A percentile compares a stretch with the other conserved stretches of the same genome.
phyloP scores from a whole-genome alignment of 2,797 vertebrate genomes.

The Anguilla pacifica region DNA sequence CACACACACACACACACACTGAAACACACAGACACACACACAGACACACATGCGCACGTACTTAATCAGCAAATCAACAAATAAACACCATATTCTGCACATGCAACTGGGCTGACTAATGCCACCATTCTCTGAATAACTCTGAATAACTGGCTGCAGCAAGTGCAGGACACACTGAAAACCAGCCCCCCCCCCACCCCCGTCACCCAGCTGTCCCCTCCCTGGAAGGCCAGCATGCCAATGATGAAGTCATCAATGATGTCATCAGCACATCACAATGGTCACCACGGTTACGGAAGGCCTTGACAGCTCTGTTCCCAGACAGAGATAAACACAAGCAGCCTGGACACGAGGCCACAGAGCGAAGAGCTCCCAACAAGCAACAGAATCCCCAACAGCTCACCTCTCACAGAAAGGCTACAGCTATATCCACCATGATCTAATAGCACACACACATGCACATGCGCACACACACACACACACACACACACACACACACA shows the following conservation, averaged over 20 bases:
- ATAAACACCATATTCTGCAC: background rate
- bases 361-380: background rate
- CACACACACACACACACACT: background rate
- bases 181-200: background rate
- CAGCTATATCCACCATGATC: background rate
- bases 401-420: background rate
- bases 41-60: background rate
- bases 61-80: background rate
- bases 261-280: conserved; percentile 7
- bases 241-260: background rate
- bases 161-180: background rate
- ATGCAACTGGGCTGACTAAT: background rate
- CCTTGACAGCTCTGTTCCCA: background rate
- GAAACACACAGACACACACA: conserved; percentile 18
- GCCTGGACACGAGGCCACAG: background rate
- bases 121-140: no score
- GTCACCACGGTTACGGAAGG: background rate
- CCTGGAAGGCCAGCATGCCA: background rate
- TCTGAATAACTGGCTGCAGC: background rate
- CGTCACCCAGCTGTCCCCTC: background rate
- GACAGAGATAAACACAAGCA: background rate
- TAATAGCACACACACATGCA: background rate
- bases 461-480: background rate
- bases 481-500: background rate
- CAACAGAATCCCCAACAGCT: background rate